Evolutionary conservation across 2,797 vertebrate genomes (phyloP).

Genomic region (Bradypus variegatus): DNA sequence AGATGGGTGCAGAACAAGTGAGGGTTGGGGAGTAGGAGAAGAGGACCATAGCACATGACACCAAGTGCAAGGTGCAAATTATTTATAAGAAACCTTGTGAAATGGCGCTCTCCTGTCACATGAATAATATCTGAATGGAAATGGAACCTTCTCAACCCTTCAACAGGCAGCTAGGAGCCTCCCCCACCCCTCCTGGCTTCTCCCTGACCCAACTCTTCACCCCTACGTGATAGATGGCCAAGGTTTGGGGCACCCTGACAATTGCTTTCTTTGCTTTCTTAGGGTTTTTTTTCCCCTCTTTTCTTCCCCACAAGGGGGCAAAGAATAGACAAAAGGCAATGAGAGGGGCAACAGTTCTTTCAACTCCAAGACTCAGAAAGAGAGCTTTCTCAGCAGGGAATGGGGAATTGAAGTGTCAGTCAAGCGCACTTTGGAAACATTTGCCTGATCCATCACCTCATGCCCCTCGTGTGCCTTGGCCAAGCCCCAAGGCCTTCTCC

Average conservation of each 20-base stretch:
- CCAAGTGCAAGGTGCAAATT: background rate
- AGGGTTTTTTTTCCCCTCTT: background rate
- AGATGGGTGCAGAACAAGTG: background rate
- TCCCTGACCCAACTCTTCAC: slow-evolving; percentile 22
- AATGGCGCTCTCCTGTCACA: slow-evolving; percentile 49
- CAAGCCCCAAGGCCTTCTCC: background rate
- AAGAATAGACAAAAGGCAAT: slow-evolving; percentile 37
- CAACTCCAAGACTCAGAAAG: slow-evolving; percentile 46
- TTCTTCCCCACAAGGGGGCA: slow-evolving; percentile 25
- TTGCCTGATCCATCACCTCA: slow-evolving; percentile 39
- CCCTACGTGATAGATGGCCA: slow-evolving; percentile 52
- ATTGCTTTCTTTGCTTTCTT: slow-evolving; percentile 55
- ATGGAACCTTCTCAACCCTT: slow-evolving; percentile 47
- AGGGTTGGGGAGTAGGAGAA: background rate
- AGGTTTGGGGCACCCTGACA: slow-evolving; percentile 44
- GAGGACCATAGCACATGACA: background rate
- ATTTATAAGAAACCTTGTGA: slow-evolving; percentile 49
- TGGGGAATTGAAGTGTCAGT: slow-evolving; percentile 54
- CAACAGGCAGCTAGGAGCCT: slow-evolving; percentile 22
- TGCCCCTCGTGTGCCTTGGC: slow-evolving; percentile 25
- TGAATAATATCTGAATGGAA: slow-evolving; percentile 64
- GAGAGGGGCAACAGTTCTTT: slow-evolving; percentile 48
- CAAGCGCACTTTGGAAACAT: slow-evolving; percentile 65
- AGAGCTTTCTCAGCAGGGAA: slow-evolving; percentile 58
- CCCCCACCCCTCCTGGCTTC: background rate